A percentile compares a stretch with the other conserved stretches of the same genome.
These are phyloP conservation scores for Drosophila nigromelanica DNA, from an alignment of 1,140 invertebrate genomes.

Conservation along the genomic window DNA sequence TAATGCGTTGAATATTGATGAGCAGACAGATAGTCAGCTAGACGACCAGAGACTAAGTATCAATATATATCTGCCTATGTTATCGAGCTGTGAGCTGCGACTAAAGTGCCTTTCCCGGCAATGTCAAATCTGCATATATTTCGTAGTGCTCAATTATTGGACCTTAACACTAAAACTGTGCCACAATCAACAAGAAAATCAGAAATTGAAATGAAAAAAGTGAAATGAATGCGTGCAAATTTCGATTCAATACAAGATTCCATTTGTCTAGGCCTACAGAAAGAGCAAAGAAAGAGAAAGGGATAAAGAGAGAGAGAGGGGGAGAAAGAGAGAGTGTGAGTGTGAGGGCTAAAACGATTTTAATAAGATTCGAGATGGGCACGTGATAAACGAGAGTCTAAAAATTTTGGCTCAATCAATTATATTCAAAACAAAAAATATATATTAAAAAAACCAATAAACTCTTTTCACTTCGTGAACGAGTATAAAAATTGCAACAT, in stretches of 20 bases:
- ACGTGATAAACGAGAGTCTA: background rate
- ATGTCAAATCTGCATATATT: conserved; percentile 11
- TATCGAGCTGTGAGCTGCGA: background rate
- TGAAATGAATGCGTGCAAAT: conserved; percentile 21
- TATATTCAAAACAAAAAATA: too few species aligned
- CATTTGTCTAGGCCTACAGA: conserved; percentile 6
- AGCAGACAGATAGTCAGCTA: conserved; percentile 29
- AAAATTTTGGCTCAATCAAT: too few species aligned
- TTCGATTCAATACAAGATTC: conserved; percentile 8
- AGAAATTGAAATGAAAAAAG: conserved; percentile 17
- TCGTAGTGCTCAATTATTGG: conserved; percentile 2
- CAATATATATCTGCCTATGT: conserved; percentile 8
- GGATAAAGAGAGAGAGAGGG: background rate
- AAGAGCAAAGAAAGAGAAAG: background rate
- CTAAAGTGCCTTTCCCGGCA: conserved; percentile 16
- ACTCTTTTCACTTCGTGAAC: too few species aligned
- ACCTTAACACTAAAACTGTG: conserved; percentile 10
- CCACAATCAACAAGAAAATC: background rate
- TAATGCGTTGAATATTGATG: conserved; percentile 82
- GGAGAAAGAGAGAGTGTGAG: background rate
- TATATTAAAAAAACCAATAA: too few species aligned
- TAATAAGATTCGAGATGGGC: background rate
- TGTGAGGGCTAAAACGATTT: background rate
- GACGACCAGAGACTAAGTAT: conserved; percentile 25
- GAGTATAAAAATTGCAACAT: too few species aligned